Evolutionary conservation across 1,140 invertebrate genomes (phyloP).

Genomic region (Eupeodes corollae): DNA sequence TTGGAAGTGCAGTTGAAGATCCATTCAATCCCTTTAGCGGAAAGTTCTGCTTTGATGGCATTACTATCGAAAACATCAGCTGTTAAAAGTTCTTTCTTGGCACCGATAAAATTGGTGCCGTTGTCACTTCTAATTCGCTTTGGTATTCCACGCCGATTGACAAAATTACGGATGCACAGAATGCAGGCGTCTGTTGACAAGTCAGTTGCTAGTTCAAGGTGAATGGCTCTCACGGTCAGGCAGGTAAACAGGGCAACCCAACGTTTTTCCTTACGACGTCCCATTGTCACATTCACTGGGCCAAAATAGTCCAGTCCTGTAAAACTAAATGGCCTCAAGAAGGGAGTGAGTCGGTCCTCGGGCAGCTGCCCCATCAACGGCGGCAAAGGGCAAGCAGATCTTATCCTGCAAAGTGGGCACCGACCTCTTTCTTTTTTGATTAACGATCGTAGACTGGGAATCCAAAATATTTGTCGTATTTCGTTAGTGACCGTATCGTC

Average conservation of each 20-base stretch:
- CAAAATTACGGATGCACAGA: conserved; percentile 15
- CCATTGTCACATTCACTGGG: conserved; percentile 17
- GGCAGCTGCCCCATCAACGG: conserved; percentile 32
- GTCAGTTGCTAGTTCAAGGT: conserved; percentile 18
- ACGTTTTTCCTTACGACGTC: conserved; percentile 17
- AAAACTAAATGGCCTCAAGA: conserved; percentile 11
- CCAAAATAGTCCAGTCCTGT: no score
- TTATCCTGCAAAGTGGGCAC: conserved; percentile 1
- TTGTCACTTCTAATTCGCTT: conserved; percentile 18
- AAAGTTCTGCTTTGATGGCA: not conserved
- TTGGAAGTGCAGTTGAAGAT: not conserved
- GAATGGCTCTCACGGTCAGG: conserved; percentile 15
- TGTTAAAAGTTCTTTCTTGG: conserved; percentile 6
- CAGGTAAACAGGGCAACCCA: conserved; percentile 30
- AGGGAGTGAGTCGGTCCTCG: conserved; percentile 12
- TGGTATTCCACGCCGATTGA: conserved; percentile 13
- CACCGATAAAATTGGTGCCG: conserved; percentile 32
- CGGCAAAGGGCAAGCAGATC: not conserved
- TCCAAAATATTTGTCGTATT: conserved; percentile 11
- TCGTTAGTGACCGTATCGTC: conserved; percentile 11
- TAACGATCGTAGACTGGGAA: conserved; percentile 3
- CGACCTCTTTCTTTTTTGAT: not conserved
- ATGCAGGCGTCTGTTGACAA: conserved; percentile 15
- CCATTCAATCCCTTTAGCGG: not conserved
- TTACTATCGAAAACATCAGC: not conserved